Percentiles rank a stretch among this genome's conserved stretches.
Conservation (phyloP, 2,113 vertebrate species). For the Halichoeres trimaculatus region DNA sequence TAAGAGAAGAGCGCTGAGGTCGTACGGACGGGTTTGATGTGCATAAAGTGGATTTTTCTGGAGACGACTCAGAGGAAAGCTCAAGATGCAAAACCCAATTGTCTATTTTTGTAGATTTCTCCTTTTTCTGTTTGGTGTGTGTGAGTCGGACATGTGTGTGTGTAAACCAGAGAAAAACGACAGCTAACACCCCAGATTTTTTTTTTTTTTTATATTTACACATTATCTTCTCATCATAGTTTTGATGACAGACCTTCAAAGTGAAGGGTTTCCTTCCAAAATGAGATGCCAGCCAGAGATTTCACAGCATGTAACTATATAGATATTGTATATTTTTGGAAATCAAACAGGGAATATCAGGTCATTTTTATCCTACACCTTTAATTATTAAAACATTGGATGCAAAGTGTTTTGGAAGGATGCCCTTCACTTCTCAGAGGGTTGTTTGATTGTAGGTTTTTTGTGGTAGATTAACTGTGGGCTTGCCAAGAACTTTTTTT, state of each 20-base stretch:
- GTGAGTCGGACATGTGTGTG: slow-evolving; percentile 14
- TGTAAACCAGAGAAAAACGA: slow-evolving; percentile 4
- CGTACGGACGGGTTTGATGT: neutral
- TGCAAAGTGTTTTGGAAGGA: slow-evolving; percentile 37
- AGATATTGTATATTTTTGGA: slow-evolving; percentile 59
- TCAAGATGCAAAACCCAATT: slow-evolving; percentile 14
- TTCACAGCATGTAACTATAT: slow-evolving; percentile 30
- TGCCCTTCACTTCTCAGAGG: neutral
- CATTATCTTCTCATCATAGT: neutral
- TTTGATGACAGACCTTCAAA: neutral
- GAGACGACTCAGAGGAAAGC: slow-evolving; percentile 11
- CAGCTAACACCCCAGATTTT: neutral
- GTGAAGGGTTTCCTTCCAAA: slow-evolving; percentile 37
- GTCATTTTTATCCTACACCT: slow-evolving; percentile 35
- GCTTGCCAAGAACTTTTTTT: neutral
- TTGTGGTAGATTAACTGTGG: slow-evolving; percentile 1
- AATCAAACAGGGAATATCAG: slow-evolving; percentile 29
- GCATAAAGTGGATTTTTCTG: slow-evolving; percentile 15
- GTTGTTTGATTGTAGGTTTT: neutral
- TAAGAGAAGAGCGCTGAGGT: neutral
- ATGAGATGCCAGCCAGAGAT: slow-evolving; percentile 16
- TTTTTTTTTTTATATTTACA: neutral
- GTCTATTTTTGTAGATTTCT: slow-evolving; percentile 74
- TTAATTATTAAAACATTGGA: slow-evolving; percentile 22
- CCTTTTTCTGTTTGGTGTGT: slow-evolving; percentile 37